These are phyloP conservation scores for Propithecus perrieri DNA, from an alignment of 2,797 vertebrate species.

Conservation along the genomic window DNA sequence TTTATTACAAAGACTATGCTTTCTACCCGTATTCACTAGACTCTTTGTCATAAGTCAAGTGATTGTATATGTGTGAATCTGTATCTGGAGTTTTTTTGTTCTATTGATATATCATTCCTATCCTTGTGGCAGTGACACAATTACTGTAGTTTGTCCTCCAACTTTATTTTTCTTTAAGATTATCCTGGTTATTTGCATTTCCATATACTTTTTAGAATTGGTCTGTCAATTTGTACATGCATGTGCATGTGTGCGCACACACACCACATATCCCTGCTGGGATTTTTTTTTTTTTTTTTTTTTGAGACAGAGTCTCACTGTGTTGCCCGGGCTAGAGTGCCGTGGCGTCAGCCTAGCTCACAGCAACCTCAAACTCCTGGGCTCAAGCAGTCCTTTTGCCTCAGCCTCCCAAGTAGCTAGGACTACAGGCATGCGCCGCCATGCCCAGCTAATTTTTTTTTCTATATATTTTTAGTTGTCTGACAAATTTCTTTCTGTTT, in stretches of 20 bases:
- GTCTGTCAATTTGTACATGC: background rate
- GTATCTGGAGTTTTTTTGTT: background rate
- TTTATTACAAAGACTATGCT: background rate
- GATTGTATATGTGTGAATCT: background rate
- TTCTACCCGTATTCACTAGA: background rate
- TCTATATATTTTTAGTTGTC: too few relatives aligned
- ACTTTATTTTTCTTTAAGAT: constrained; percentile 24
- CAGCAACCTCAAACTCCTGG: too few relatives aligned
- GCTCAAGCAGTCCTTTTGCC: too few relatives aligned
- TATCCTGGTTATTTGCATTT: constrained; percentile 1
- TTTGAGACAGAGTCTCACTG: too few relatives aligned
- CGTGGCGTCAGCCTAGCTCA: too few relatives aligned
- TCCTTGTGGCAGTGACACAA: background rate
- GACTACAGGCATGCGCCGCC: too few relatives aligned
- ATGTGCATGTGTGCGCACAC: rapidly evolving
- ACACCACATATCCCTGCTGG: background rate
- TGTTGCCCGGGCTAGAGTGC: too few relatives aligned
- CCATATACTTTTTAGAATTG: background rate
- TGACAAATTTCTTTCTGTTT: too few relatives aligned
- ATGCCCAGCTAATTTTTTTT: too few relatives aligned
- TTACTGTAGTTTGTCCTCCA: background rate
- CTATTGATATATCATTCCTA: background rate
- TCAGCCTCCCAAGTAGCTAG: too few relatives aligned
- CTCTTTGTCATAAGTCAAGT: background rate
- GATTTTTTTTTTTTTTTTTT: too few relatives aligned